A percentile compares a stretch with the other conserved stretches of the same genome.
Evolutionary conservation across 92 coral and sea anemone genomes (phyloP).

Genomic region (Muricea muricata): DNA sequence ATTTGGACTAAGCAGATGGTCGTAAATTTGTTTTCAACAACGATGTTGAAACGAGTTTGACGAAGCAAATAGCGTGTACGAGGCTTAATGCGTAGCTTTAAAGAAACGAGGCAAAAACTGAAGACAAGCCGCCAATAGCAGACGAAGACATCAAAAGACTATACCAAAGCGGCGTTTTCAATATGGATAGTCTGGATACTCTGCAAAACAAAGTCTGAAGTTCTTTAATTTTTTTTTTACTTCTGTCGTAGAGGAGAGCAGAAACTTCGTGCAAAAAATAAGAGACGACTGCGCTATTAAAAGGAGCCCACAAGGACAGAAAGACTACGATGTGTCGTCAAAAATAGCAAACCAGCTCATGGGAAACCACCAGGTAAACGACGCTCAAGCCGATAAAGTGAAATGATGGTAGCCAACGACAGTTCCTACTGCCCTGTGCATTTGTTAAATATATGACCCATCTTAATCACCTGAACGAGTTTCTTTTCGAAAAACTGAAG

Average conservation of each 20-base stretch:
- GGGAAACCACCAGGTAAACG: no score
- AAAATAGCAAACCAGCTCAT: background rate
- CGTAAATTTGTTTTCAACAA: background rate
- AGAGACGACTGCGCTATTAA: conserved; percentile 8
- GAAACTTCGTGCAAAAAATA: background rate
- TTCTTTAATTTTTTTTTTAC: conserved; percentile 65
- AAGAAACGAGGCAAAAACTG: conserved; percentile 55
- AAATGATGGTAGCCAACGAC: conserved; percentile 8
- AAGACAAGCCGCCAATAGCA: conserved; percentile 54
- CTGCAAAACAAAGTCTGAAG: no score
- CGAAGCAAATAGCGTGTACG: conserved; percentile 60
- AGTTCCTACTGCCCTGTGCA: conserved; percentile 5
- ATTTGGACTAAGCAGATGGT: background rate
- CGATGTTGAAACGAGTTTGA: conserved; percentile 53
- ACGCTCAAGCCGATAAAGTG: background rate
- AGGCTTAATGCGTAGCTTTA: conserved; percentile 27
- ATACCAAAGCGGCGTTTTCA: conserved; percentile 49
- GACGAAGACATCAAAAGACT: conserved; percentile 56
- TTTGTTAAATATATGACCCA: conserved; percentile 44
- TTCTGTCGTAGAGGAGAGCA: conserved; percentile 68
- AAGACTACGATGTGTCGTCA: background rate
- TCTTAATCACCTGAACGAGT: conserved; percentile 58
- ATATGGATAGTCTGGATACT: conserved; percentile 49
- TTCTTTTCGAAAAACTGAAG: conserved; percentile 58
- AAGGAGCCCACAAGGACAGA: conserved; percentile 9